phyloP scores from a whole-genome alignment of 2,888 invertebrate genomes.

The Lochmaea capreae region DNA sequence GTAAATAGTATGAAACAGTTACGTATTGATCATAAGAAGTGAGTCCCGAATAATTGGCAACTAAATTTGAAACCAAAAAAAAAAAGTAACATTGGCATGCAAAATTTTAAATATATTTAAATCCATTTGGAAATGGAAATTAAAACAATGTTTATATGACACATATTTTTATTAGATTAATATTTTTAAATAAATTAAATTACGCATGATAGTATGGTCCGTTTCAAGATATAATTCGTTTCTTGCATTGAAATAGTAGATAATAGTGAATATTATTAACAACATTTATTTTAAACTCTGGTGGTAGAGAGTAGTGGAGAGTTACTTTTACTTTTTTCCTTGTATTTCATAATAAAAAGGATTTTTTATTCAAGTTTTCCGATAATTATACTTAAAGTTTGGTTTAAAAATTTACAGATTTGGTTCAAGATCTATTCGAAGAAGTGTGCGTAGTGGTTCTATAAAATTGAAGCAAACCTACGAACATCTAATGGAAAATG shows the following conservation, averaged over 20 bases:
- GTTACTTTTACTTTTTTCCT: too few species aligned
- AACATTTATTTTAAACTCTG: neutral
- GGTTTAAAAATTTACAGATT: slow-evolving; percentile 66
- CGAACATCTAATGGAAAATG: slow-evolving; percentile 96
- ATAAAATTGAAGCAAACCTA: slow-evolving; percentile 96
- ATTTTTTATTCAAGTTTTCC: too few species aligned
- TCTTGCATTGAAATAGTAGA: too few species aligned
- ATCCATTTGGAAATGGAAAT: slow-evolving; percentile 8
- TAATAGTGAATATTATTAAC: too few species aligned
- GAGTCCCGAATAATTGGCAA: slow-evolving; percentile 59
- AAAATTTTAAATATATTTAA: slow-evolving; percentile 34
- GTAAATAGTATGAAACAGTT: slow-evolving; percentile 84
- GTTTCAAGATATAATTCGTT: neutral
- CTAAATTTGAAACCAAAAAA: slow-evolving; percentile 26
- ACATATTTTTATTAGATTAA: neutral
- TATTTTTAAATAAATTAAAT: neutral
- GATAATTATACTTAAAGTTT: too few species aligned
- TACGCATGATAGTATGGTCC: neutral
- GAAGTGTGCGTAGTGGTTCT: slow-evolving; percentile 92
- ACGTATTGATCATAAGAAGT: slow-evolving; percentile 91
- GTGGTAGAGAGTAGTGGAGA: neutral
- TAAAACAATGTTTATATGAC: slow-evolving; percentile 18
- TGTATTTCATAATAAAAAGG: too few species aligned
- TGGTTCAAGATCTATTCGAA: slow-evolving; percentile 88
- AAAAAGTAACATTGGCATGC: slow-evolving; percentile 40